A percentile compares a stretch with the other conserved stretches of the same genome.
These are phyloP conservation scores for Neoniphon sammara DNA, from an alignment of 2,797 vertebrate genomes.

Conservation along the genomic window DNA sequence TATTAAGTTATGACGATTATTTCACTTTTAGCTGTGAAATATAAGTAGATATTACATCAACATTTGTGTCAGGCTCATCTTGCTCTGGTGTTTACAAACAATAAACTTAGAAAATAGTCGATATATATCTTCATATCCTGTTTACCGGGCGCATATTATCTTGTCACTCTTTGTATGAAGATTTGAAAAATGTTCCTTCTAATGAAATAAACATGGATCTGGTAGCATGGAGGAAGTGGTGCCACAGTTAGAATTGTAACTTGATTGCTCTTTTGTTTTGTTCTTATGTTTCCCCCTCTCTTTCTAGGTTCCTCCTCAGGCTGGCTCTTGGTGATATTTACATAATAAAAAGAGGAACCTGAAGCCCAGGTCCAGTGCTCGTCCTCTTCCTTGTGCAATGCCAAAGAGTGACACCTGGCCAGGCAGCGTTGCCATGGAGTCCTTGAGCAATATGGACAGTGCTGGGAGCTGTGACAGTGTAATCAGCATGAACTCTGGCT, in stretches of 20 bases:
- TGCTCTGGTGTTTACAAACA: slow-evolving; percentile 26
- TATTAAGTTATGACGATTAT: slow-evolving; percentile 42
- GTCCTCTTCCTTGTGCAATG: slow-evolving; percentile 81
- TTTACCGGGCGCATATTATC: not conserved
- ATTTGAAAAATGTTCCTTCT: not conserved
- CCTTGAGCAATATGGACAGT: slow-evolving; percentile 80
- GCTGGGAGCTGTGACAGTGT: slow-evolving; percentile 89
- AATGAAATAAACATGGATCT: not conserved
- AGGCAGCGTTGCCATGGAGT: slow-evolving; percentile 81
- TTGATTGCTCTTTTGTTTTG: not conserved
- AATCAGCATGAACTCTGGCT: slow-evolving; percentile 86
- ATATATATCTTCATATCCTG: not conserved
- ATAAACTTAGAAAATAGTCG: not conserved
- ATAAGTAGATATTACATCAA: slow-evolving; percentile 20
- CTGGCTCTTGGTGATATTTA: slow-evolving; percentile 26
- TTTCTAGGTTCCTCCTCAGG: slow-evolving; percentile 38
- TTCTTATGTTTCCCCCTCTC: slow-evolving; percentile 20
- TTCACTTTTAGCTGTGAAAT: slow-evolving; percentile 41
- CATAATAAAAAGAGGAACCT: slow-evolving; percentile 27
- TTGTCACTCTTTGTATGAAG: not conserved
- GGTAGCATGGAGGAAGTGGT: not conserved
- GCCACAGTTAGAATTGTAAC: not conserved
- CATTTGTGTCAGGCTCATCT: slow-evolving; percentile 15
- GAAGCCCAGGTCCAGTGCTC: slow-evolving; percentile 24
- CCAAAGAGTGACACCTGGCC: slow-evolving; percentile 86